phyloP scores from a whole-genome alignment of 2,888 invertebrate genomes.

The Drosophila gaucha region DNA sequence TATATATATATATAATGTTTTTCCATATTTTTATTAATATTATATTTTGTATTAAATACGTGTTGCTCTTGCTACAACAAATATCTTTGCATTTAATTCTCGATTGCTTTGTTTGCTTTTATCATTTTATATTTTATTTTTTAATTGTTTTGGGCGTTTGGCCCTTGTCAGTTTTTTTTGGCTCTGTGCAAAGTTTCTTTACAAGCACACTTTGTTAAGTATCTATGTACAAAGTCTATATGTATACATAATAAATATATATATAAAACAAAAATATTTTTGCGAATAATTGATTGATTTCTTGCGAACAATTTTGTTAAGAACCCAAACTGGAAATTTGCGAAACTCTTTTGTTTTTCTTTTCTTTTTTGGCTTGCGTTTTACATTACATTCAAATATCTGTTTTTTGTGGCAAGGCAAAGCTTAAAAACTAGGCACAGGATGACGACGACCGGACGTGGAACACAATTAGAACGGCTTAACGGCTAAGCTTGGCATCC shows the following conservation, averaged over 20 bases:
- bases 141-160: slow-evolving; percentile 28
- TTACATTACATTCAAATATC: slow-evolving; percentile 3
- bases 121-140: slow-evolving; percentile 9
- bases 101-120: slow-evolving; percentile 61
- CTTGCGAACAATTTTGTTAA: slow-evolving; percentile 15
- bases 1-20: too few relatives aligned
- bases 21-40: slow-evolving; percentile 23
- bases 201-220: slow-evolving; percentile 50
- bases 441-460: slow-evolving; percentile 37
- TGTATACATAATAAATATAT: background rate
- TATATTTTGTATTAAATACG: slow-evolving; percentile 69
- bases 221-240: slow-evolving; percentile 56
- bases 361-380: slow-evolving; percentile 8
- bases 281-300: slow-evolving; percentile 15
- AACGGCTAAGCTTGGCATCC: slow-evolving; percentile 22
- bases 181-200: slow-evolving; percentile 59
- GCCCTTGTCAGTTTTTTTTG: slow-evolving; percentile 57
- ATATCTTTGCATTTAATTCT: slow-evolving; percentile 52
- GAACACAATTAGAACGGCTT: slow-evolving; percentile 12
- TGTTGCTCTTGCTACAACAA: slow-evolving; percentile 64
- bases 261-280: slow-evolving; percentile 25
- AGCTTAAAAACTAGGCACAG: slow-evolving; percentile 47
- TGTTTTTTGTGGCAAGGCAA: slow-evolving; percentile 49
- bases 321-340: slow-evolving; percentile 34
- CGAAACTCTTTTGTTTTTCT: slow-evolving; percentile 5